Base-by-base conservation (phyloP, 2,797 vertebrate species). In the Pipistrellus pipistrellus region DNA sequence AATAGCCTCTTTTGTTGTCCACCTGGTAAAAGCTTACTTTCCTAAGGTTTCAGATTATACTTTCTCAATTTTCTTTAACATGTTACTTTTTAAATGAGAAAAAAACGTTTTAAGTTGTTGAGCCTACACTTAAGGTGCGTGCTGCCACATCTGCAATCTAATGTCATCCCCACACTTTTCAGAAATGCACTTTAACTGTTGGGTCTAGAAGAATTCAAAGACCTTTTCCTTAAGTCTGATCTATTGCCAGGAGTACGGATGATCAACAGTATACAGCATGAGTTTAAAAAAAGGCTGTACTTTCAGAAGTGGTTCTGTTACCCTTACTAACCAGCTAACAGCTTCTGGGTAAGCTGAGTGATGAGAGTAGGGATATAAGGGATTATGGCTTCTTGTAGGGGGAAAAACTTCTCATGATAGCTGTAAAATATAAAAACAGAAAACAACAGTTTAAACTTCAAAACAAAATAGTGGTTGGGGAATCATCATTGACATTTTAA, bases 361-460 rank as follows among this genome's bases (percentile, higher is more conserved):
- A 99, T 99, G 96, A 99, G 98, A 90, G 99, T 99, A 88, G 99
- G 99, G 97, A 99, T 99, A 89, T 99, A 99, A 57, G 99, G 99
- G 96, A 99, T 99, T 95, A 99, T 99, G 96, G 99, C 98, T 88
- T 99, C 99, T 97, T 99, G 99, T 25, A 99, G 99, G 97, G 98
- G 68, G 99, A 99, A 98, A 99, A 99, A 98, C 99, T 99, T 97
- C 99, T 99, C 99, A 99, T 99, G 97, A 99, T 99, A 69, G 99
- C 99, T 99, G 98, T 66, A 98, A 98, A 97, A 97, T 53, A 97
- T 1, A 90, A 96, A 94, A 95, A 95, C 72, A 94, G 62, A 71
- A 89, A 57, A 93, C n/a, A 88, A 81, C 0, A 71, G 18, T 82
- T 94, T 35, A 96, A 93, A 76, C 18, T 80, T 93, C 73, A 91